phyloP scores from a whole-genome alignment of 2,797 vertebrate species.

The Rhodeus uyekii region DNA sequence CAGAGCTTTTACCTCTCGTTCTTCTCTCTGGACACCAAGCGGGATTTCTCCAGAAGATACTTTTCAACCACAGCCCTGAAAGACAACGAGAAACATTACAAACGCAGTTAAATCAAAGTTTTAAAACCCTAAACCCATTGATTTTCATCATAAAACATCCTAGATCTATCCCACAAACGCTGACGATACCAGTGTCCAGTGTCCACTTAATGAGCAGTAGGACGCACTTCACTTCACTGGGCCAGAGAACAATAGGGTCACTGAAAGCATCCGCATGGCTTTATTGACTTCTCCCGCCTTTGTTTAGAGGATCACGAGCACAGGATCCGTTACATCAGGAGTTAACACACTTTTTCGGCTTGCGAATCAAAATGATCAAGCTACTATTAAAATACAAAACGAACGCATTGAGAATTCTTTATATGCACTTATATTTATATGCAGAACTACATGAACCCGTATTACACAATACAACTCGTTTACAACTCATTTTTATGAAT shows the following conservation, averaged over 20 bases:
- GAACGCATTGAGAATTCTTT: too few relatives aligned
- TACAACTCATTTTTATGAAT: too few relatives aligned
- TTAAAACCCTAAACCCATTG: too few relatives aligned
- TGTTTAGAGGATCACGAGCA: constrained; percentile 19
- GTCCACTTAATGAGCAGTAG: constrained; percentile 33
- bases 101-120: too few relatives aligned
- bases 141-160: not conserved
- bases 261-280: constrained; percentile 43
- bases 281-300: constrained; percentile 30
- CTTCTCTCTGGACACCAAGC: constrained; percentile 94
- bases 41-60: constrained; percentile 97
- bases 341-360: too few relatives aligned
- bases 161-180: not conserved
- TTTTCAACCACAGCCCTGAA: constrained; percentile 96
- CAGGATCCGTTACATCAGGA: constrained; percentile 6
- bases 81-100: not conserved
- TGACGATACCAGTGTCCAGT: not conserved
- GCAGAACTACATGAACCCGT: too few relatives aligned
- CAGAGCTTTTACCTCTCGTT: constrained; percentile 88
- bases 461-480: too few relatives aligned
- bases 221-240: constrained; percentile 1
- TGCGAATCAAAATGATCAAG: too few relatives aligned
- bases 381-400: too few relatives aligned
- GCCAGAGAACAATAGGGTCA: constrained; percentile 45
- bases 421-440: too few relatives aligned